Base-by-base conservation (phyloP, 1,140 invertebrate genomes). In the Meloidogyne exigua region DNA sequence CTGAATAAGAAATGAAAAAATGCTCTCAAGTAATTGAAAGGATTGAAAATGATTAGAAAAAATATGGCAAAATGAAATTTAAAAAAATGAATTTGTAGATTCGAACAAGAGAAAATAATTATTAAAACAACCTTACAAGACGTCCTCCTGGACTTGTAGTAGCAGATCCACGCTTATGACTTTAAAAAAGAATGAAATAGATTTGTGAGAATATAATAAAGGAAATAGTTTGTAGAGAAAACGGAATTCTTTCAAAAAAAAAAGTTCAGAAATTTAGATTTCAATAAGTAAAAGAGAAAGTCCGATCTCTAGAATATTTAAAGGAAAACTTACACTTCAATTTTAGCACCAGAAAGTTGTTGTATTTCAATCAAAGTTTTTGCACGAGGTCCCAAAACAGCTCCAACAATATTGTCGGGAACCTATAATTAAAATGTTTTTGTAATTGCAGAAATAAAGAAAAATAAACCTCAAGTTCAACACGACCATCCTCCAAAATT, bases 311-410 rank as follows among this genome's bases (percentile, higher is more conserved):
- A 39, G 10, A 4, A 4, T 49, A 49, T 18, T 57, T 9, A 9
- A 7, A 57, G 5, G 0, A 57, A 57, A 9, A 57, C 49, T 9
- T 57, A 57, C 89, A 98, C 96, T 90, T 97, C 95, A 89, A 98
- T 95, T 90, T 93, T 95, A 88, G 95, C 94, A 88, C 94, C 94
- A 88, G 93, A 95, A 88, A 93, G 91, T 89, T 95, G 93, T 90
- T 97, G 95, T 89, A 98, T 95, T 91, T 98, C 95, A 86, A 95
- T 92, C 87, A 98, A 91, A 88, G 93, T 93, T 89, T 94, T 93
- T 79, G 95, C 95, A 87, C 94, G 94, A 83, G 93, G 95, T 90
- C 93, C 95, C 88, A 98, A 91, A 88, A 98, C 95, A 87, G 95
- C 95, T 87, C 95, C 95, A 85, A 97, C 94, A 89, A 97, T 95